A percentile compares a stretch with the other conserved stretches of the same genome.
phyloP scores from a whole-genome alignment of 1,140 invertebrate species.

The Bathynomus jamesi region DNA sequence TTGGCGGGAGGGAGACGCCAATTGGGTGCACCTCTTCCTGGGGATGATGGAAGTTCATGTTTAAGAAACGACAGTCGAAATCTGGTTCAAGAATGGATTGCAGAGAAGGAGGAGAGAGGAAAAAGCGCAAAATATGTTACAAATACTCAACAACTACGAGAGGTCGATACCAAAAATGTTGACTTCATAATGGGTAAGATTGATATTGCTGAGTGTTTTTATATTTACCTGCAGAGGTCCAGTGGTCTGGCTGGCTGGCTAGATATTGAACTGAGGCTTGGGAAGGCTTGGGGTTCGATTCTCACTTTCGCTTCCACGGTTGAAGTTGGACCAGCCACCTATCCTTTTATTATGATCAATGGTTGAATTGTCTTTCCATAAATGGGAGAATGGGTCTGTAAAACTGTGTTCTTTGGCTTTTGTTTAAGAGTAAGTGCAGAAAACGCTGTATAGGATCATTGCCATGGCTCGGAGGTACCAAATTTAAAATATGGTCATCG shows the following conservation, averaged over 20 bases:
- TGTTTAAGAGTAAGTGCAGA: too few species aligned
- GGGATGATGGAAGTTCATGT: background rate
- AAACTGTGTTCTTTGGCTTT: background rate
- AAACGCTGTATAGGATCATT: too few species aligned
- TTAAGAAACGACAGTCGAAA: conserved; percentile 53
- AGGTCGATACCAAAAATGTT: conserved; percentile 48
- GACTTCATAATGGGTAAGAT: conserved; percentile 62
- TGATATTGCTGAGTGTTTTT: background rate
- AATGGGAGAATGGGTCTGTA: too few species aligned
- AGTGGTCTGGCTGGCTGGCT: background rate
- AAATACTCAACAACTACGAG: conserved; percentile 48
- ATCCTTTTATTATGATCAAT: too few species aligned
- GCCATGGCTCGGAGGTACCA: too few species aligned
- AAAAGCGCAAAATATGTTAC: conserved; percentile 59
- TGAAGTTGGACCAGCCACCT: too few species aligned
- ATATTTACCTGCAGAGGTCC: background rate
- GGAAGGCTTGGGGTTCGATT: too few species aligned
- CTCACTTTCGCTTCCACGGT: too few species aligned
- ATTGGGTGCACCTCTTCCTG: conserved; percentile 4
- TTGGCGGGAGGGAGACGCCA: conserved; percentile 23
- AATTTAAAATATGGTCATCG: too few species aligned
- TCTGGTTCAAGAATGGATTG: conserved; percentile 52
- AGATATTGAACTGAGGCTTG: too few species aligned
- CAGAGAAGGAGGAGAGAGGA: conserved; percentile 51
- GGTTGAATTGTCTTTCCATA: too few species aligned